Evolutionary conservation across 2,888 invertebrate genomes (phyloP).

Genomic region (Graphium colonna): DNA sequence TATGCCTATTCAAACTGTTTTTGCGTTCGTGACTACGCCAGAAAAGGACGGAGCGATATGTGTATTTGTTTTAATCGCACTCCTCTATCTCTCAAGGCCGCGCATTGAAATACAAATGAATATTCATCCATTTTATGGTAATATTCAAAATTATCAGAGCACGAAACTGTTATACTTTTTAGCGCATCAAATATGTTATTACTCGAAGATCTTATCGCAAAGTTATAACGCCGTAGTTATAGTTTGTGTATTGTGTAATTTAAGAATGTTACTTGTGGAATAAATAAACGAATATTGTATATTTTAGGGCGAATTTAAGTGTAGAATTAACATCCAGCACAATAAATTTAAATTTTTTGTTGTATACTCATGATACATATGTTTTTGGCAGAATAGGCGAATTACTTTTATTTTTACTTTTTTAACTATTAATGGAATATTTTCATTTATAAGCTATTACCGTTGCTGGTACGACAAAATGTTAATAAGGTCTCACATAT

Average conservation of each 20-base stretch:
- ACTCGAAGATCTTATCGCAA: conserved; percentile 13
- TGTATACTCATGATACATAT: no score
- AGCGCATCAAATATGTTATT: conserved; percentile 7
- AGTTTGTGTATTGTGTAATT: not conserved
- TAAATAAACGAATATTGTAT: no score
- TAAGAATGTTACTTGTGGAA: not conserved
- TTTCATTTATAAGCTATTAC: no score
- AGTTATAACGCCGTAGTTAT: not conserved
- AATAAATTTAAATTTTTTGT: no score
- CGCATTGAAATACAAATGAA: conserved; percentile 16
- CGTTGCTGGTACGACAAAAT: no score
- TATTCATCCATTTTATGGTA: conserved; percentile 11
- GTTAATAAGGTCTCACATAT: no score
- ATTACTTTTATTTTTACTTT: no score
- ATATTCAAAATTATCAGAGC: conserved; percentile 19
- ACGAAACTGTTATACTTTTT: conserved; percentile 5
- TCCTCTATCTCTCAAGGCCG: conserved; percentile 19
- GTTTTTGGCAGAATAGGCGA: no score
- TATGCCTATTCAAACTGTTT: not conserved
- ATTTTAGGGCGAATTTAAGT: no score
- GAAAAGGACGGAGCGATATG: conserved; percentile 8
- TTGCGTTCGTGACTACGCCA: not conserved
- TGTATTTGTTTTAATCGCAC: conserved; percentile 12
- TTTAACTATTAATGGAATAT: no score
- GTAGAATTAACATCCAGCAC: no score